phyloP scores from a whole-genome alignment of 2,888 invertebrate genomes.

The Drosophila fulvimacula region DNA sequence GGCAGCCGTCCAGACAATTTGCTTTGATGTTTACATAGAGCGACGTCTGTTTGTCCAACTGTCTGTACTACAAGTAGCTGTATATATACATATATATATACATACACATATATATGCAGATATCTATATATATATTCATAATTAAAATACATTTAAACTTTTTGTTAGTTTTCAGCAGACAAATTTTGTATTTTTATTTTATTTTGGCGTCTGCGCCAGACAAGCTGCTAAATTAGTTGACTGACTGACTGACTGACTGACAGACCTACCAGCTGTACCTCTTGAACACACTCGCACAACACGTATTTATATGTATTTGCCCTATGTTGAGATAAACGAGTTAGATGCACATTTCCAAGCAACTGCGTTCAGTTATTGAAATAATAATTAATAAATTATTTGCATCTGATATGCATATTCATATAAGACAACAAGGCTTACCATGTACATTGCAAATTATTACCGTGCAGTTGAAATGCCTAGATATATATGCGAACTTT shows the following conservation, averaged over 20 bases:
- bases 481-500: not conserved
- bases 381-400: not conserved
- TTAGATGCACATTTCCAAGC: conserved; percentile 10
- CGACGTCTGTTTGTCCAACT: conserved; percentile 39
- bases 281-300: conserved; percentile 28
- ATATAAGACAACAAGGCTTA: not conserved
- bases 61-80: conserved; percentile 27
- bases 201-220: conserved; percentile 51
- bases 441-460: not conserved
- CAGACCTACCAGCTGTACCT: conserved; percentile 2
- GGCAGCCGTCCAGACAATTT: conserved; percentile 53
- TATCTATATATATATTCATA: conserved; percentile 3
- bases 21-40: conserved; percentile 68
- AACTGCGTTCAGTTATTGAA: not conserved
- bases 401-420: conserved; percentile 1
- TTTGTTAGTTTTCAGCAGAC: conserved; percentile 63
- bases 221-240: conserved; percentile 39
- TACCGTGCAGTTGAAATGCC: not conserved
- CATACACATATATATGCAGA: not conserved
- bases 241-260: conserved; percentile 10
- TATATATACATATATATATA: not conserved
- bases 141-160: conserved; percentile 6
- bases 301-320: conserved; percentile 16
- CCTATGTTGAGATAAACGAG: conserved; percentile 14
- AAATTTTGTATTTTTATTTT: conserved; percentile 12